Conservation (phyloP, 2,888 invertebrate genomes). For the Pyrochroa serraticornis region DNA sequence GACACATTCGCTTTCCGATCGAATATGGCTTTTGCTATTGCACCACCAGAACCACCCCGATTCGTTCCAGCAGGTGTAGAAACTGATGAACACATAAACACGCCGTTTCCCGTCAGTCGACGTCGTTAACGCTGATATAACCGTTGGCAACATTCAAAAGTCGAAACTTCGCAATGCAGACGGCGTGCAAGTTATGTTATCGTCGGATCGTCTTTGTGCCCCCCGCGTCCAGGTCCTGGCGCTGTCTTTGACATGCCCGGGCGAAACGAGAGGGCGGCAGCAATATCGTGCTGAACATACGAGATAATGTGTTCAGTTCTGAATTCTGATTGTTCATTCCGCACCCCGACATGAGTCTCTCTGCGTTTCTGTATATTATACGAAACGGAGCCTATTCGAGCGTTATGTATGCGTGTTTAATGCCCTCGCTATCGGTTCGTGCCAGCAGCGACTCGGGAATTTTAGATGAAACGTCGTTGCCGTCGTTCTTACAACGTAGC, state of each 20-base stretch:
- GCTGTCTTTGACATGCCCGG: conserved; percentile 20
- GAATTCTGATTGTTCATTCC: conserved; percentile 26
- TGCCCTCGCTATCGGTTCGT: conserved; percentile 4
- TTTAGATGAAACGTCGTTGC: not conserved
- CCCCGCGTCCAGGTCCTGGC: conserved; percentile 28
- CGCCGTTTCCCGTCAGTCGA: conserved; percentile 46
- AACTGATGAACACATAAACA: conserved; percentile 49
- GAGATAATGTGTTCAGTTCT: conserved; percentile 25
- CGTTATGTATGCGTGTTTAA: conserved; percentile 20
- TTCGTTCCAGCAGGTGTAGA: conserved; percentile 43
- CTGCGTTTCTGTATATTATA: conserved; percentile 10
- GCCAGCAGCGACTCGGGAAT: conserved; percentile 5
- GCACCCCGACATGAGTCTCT: not conserved
- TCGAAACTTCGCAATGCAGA: conserved; percentile 25
- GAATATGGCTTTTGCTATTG: too few species aligned
- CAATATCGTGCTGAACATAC: conserved; percentile 24
- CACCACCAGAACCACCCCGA: too few species aligned
- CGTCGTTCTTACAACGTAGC: not conserved
- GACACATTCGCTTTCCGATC: too few species aligned
- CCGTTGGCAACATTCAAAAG: conserved; percentile 38
- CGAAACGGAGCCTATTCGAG: conserved; percentile 10
- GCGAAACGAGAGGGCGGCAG: conserved; percentile 11
- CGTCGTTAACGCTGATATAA: conserved; percentile 46
- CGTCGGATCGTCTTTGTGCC: conserved; percentile 37
- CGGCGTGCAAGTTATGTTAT: conserved; percentile 34